Percentiles rank a stretch among this genome's conserved stretches.
Evolutionary conservation across 2,113 vertebrate genomes (phyloP).

Genomic region (Lycaon pictus): DNA sequence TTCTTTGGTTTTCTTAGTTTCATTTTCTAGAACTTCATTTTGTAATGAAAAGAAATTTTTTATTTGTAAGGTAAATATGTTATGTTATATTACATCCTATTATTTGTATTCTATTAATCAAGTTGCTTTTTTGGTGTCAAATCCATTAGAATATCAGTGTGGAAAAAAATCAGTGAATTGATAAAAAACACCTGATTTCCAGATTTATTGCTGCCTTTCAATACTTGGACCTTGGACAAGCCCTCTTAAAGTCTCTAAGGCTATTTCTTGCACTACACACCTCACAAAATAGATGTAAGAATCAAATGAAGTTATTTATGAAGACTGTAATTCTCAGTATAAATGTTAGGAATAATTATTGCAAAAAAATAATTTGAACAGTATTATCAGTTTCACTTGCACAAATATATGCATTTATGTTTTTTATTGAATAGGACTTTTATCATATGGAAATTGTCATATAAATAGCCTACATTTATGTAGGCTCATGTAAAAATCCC

Average conservation of each 20-base stretch:
- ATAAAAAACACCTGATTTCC: not conserved
- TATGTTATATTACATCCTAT: not conserved
- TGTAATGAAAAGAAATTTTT: not conserved
- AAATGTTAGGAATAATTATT: not conserved
- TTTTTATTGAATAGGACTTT: not conserved
- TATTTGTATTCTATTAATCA: not conserved
- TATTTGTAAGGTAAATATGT: not conserved
- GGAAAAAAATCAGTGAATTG: not conserved
- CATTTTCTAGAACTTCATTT: slow-evolving; percentile 15
- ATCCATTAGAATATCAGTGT: not conserved
- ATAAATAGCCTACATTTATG: not conserved
- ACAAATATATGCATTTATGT: not conserved
- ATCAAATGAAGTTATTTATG: not conserved
- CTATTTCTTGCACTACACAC: not conserved
- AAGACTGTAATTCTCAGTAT: not conserved
- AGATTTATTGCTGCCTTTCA: slow-evolving; percentile 19
- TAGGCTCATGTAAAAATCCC: not conserved
- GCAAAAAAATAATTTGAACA: slow-evolving; percentile 18
- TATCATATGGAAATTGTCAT: not conserved
- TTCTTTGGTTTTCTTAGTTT: slow-evolving; percentile 33
- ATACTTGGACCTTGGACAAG: not conserved
- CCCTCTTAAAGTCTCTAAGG: not conserved
- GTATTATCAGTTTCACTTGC: not conserved
- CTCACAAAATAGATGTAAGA: not conserved
- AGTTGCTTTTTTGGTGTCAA: not conserved